phyloP scores from a whole-genome alignment of 2,113 vertebrate species.

The Bombycilla garrulus region DNA sequence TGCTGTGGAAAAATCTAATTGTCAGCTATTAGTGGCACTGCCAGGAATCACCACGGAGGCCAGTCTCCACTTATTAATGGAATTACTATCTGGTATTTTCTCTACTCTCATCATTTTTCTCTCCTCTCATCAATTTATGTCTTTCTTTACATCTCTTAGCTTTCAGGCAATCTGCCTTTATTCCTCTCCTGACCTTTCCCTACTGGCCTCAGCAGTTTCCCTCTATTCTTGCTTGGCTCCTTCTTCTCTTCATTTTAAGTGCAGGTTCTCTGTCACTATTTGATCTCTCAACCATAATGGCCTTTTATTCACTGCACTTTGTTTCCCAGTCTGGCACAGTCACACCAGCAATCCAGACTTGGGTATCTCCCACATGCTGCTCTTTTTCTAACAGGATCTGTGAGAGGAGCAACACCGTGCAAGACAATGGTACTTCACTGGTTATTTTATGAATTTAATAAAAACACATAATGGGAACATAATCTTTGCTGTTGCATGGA shows the following conservation, averaged over 20 bases:
- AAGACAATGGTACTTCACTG: neutral
- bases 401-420: neutral
- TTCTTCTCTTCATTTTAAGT: neutral
- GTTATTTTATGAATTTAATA: neutral
- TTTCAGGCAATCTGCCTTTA: neutral
- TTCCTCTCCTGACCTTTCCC: neutral
- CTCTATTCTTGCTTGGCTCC: neutral
- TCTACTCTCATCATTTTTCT: slow-evolving; percentile 24
- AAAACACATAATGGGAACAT: neutral
- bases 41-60: neutral
- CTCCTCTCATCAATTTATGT: neutral
- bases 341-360: neutral
- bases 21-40: slow-evolving; percentile 1
- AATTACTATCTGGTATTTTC: slow-evolving; percentile 35
- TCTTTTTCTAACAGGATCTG: neutral
- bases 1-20: slow-evolving; percentile 66
- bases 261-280: neutral
- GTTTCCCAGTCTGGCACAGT: neutral
- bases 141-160: neutral
- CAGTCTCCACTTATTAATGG: slow-evolving; percentile 41
- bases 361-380: neutral
- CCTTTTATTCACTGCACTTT: neutral
- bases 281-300: neutral
- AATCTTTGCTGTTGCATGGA: neutral
- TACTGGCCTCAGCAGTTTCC: neutral